These are phyloP conservation scores for Raillietiella orientalis DNA, from an alignment of 2,888 invertebrate genomes.

Conservation along the genomic window DNA sequence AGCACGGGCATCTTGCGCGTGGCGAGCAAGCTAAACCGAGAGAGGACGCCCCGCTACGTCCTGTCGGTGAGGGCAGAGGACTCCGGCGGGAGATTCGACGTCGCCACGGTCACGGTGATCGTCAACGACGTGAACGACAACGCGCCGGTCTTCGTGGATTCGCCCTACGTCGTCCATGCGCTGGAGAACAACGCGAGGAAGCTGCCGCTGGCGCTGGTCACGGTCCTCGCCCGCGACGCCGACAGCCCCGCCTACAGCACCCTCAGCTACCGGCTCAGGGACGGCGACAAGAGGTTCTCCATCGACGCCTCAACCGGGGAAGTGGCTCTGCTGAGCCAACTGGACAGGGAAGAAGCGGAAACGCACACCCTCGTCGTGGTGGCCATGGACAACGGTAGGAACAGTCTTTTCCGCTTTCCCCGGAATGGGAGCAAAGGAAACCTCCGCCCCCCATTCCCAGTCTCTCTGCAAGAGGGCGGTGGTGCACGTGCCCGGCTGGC, in stretches of 20 bases:
- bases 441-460: no score
- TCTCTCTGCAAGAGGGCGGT: no score
- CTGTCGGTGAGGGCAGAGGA: conserved; percentile 62
- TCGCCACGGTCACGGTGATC: conserved; percentile 34
- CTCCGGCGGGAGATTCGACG: conserved; percentile 41
- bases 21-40: conserved; percentile 72
- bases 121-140: conserved; percentile 81
- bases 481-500: no score
- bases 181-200: conserved; percentile 52
- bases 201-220: conserved; percentile 19
- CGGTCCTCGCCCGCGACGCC: conserved; percentile 60
- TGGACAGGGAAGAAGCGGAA: conserved; percentile 51
- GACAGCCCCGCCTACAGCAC: conserved; percentile 68
- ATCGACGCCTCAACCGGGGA: conserved; percentile 75
- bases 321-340: conserved; percentile 41
- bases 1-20: conserved; percentile 67
- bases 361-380: conserved; percentile 48
- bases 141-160: conserved; percentile 54
- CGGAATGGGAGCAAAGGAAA: no score
- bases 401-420: no score
- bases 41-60: conserved; percentile 49
- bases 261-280: conserved; percentile 70
- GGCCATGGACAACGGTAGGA: conserved; percentile 75
- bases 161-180: conserved; percentile 72
- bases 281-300: conserved; percentile 53